Evolutionary conservation across 2,113 vertebrate genomes (phyloP).

Genomic region (Archocentrus centrarchus): DNA sequence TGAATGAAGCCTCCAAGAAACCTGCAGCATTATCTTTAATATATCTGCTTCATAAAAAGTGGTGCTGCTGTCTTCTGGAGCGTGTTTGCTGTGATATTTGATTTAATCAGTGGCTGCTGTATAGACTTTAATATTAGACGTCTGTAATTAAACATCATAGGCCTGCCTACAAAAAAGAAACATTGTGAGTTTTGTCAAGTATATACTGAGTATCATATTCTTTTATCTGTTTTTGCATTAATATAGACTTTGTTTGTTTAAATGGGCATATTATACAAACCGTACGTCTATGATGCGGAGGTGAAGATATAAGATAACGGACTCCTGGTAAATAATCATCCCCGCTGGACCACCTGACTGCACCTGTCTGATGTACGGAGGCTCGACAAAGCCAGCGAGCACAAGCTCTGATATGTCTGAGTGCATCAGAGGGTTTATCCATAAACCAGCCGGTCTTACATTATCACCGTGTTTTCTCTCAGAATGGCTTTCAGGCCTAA

Average conservation of each 20-base stretch:
- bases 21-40: too few relatives aligned
- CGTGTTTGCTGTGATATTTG: background rate
- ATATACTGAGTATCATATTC: background rate
- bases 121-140: background rate
- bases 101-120: too few relatives aligned
- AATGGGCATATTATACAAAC: background rate
- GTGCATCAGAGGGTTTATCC: conserved; percentile 54
- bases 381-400: background rate
- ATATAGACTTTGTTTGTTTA: background rate
- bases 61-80: background rate
- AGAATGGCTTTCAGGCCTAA: conserved; percentile 38
- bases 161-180: too few relatives aligned
- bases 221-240: background rate
- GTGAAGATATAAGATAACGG: background rate
- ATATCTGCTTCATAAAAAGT: background rate
- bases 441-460: conserved; percentile 43
- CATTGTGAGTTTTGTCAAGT: background rate
- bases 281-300: background rate
- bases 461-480: conserved; percentile 30
- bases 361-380: background rate
- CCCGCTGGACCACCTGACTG: background rate
- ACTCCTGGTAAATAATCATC: background rate
- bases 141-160: background rate
- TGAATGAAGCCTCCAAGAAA: too few relatives aligned
- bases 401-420: conserved; percentile 17